phyloP scores from a whole-genome alignment of 2,113 vertebrate genomes.

The Tinamus guttatus region DNA sequence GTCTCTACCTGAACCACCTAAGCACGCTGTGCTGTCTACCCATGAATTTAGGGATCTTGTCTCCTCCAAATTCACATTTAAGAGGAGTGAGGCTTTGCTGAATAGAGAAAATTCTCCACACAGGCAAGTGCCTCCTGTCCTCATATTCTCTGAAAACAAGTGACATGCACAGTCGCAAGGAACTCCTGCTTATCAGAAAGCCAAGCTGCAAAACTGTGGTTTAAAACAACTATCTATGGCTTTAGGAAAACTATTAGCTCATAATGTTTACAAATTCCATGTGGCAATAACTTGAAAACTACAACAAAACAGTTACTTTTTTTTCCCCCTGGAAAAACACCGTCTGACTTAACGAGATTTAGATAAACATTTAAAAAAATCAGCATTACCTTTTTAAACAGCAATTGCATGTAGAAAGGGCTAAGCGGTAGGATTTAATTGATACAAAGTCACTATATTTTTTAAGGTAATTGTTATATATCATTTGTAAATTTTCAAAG shows the following conservation, averaged over 20 bases:
- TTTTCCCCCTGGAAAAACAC: neutral
- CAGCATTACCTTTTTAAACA: constrained; percentile 7
- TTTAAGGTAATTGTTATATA: neutral
- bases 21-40: neutral
- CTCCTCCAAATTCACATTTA: neutral
- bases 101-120: neutral
- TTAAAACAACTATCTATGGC: neutral
- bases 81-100: neutral
- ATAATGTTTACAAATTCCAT: neutral
- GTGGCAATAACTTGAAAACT: neutral
- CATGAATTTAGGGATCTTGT: neutral
- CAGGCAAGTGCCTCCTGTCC: neutral
- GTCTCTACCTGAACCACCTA: neutral
- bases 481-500: neutral
- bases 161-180: neutral
- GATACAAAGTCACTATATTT: neutral
- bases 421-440: neutral
- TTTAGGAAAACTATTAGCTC: neutral
- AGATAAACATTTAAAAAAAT: neutral
- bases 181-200: neutral
- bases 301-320: neutral
- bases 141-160: fast-evolving
- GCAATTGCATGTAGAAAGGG: constrained; percentile 35
- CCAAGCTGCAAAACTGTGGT: neutral
- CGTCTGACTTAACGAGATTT: neutral